Conservation (phyloP, 2,888 invertebrate genomes). For the Meandrusa payeni region DNA sequence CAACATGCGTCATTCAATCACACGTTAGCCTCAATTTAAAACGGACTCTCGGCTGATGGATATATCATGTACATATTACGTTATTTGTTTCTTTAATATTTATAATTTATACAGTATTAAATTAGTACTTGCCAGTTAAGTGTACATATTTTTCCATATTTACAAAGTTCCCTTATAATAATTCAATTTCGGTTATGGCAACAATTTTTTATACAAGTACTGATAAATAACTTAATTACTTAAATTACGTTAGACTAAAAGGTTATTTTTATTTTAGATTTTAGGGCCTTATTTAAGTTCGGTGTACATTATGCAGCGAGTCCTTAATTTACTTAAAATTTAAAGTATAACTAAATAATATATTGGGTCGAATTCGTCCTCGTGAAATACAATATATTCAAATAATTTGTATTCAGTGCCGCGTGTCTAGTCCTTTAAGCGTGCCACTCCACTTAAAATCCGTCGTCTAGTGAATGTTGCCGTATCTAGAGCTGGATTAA, state of each 20-base stretch:
- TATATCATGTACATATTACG: constrained; percentile 38
- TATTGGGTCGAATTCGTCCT: constrained; percentile 13
- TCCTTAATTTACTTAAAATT: constrained; percentile 2
- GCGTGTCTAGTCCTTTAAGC: constrained; percentile 19
- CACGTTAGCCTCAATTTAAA: constrained; percentile 11
- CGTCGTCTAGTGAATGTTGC: constrained; percentile 14
- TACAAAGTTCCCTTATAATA: constrained; percentile 24
- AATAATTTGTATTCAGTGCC: constrained; percentile 7
- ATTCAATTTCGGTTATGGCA: constrained; percentile 26
- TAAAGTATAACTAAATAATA: constrained; percentile 1
- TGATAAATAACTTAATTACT: constrained; percentile 18
- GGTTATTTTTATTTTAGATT: constrained; percentile 9
- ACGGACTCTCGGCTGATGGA: neutral
- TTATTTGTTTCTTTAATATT: constrained; percentile 43
- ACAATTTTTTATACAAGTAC: constrained; percentile 19
- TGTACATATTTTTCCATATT: constrained; percentile 53
- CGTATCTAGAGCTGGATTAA: neutral
- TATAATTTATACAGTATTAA: constrained; percentile 75
- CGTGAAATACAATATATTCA: constrained; percentile 1
- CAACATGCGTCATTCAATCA: constrained; percentile 30
- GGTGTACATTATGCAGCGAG: neutral
- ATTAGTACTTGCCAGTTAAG: constrained; percentile 71
- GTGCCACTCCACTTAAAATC: constrained; percentile 11
- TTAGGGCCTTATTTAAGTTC: constrained; percentile 4
- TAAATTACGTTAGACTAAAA: constrained; percentile 13